These are phyloP conservation scores for Gonatopus flavifemur DNA, from an alignment of 1,140 invertebrate species.

Conservation along the genomic window DNA sequence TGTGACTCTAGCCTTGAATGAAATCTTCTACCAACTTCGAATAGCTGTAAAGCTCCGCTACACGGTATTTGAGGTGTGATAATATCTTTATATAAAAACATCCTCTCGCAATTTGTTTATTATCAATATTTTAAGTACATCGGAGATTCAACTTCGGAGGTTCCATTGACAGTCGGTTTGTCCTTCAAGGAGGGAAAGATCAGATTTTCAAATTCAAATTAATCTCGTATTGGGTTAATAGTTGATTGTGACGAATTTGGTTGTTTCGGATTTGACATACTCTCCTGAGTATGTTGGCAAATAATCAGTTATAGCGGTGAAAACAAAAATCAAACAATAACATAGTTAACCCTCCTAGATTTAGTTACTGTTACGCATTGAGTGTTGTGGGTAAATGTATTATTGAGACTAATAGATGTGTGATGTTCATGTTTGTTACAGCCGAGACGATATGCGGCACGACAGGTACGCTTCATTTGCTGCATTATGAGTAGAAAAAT, in stretches of 20 bases:
- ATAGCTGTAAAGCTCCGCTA: no score
- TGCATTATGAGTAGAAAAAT: slow-evolving; percentile 58
- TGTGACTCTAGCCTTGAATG: no score
- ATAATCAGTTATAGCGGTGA: slow-evolving; percentile 14
- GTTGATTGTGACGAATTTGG: no score
- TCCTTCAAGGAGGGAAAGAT: no score
- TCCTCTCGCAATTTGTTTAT: no score
- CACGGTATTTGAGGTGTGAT: no score
- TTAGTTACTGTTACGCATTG: slow-evolving; percentile 39
- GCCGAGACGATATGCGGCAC: slow-evolving; percentile 59
- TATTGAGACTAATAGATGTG: slow-evolving; percentile 47
- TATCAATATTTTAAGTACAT: no score
- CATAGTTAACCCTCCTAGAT: slow-evolving; percentile 31
- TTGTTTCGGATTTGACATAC: slow-evolving; percentile 45
- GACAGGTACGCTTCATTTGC: slow-evolving; percentile 61
- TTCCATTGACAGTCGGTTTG: no score
- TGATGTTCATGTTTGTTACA: slow-evolving; percentile 57
- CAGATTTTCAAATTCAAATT: background rate
- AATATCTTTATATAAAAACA: no score
- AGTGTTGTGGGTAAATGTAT: slow-evolving; percentile 27
- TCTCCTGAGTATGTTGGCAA: slow-evolving; percentile 31
- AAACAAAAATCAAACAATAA: no score
- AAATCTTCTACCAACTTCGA: no score
- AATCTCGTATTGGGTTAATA: slow-evolving; percentile 1
- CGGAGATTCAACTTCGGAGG: no score